These are phyloP conservation scores for Ptyas mucosa DNA, from an alignment of 2,113 vertebrate species.

Conservation along the genomic window DNA sequence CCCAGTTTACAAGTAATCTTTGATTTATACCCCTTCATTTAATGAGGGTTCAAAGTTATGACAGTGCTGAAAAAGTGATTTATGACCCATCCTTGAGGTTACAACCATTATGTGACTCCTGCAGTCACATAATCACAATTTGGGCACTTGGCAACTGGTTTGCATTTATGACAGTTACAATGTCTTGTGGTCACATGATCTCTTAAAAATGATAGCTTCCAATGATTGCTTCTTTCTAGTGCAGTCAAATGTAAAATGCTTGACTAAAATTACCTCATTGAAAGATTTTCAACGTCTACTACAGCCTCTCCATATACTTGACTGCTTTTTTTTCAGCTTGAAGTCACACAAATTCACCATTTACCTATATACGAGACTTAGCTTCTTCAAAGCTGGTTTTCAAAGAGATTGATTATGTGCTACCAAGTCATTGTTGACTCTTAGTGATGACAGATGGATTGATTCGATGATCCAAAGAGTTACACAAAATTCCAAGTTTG, in stretches of 20 bases:
- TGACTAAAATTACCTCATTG: neutral
- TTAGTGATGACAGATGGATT: neutral
- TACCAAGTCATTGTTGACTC: neutral
- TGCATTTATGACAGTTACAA: neutral
- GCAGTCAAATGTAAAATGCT: neutral
- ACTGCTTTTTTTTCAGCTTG: neutral
- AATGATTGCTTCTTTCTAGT: neutral
- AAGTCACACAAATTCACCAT: neutral
- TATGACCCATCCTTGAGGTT: neutral
- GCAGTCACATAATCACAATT: neutral
- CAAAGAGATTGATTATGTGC: neutral
- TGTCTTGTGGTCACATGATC: neutral
- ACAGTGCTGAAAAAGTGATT: neutral
- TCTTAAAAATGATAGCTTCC: neutral
- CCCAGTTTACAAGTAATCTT: neutral
- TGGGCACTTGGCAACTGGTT: neutral
- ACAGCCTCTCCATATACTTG: neutral
- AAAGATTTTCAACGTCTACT: neutral
- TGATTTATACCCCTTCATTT: neutral
- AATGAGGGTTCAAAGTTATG: neutral
- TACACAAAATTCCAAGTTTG: neutral
- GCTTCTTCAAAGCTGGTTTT: neutral
- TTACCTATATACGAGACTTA: neutral
- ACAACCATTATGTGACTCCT: neutral
- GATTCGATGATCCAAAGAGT: neutral